Conservation (phyloP, 1,140 invertebrate genomes). For the Bombyx mandarina region DNA sequence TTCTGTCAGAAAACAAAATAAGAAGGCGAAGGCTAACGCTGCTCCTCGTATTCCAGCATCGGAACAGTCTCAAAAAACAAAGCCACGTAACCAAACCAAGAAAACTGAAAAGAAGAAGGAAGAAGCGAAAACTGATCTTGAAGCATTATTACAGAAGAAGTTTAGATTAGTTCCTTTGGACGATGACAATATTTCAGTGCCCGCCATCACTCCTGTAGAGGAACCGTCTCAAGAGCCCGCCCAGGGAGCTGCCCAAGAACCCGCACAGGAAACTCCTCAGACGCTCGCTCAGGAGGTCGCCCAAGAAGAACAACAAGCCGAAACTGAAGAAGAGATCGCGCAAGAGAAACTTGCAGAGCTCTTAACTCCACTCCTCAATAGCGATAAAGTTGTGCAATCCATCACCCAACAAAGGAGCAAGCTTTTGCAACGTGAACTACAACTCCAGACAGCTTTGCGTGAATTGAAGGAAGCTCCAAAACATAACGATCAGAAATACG, state of each 20-base stretch:
- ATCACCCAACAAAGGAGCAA: slow-evolving; percentile 13
- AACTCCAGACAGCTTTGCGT: slow-evolving; percentile 11
- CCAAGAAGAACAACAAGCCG: slow-evolving; percentile 3
- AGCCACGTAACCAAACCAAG: slow-evolving; percentile 1
- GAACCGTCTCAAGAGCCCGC: too few relatives aligned
- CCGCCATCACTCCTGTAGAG: too few relatives aligned
- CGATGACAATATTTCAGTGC: too few relatives aligned
- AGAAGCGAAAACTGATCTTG: slow-evolving; percentile 4
- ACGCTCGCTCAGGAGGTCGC: slow-evolving; percentile 1
- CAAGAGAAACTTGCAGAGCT: slow-evolving; percentile 4
- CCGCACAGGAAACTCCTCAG: slow-evolving; percentile 6
- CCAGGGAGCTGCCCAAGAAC: not conserved
- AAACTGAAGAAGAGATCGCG: not conserved
- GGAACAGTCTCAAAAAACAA: slow-evolving; percentile 3
- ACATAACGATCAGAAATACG: slow-evolving; percentile 27
- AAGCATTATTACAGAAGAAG: slow-evolving; percentile 6
- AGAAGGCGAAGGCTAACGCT: not conserved
- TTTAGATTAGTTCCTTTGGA: slow-evolving; percentile 11
- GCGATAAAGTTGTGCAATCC: slow-evolving; percentile 5
- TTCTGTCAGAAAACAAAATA: slow-evolving; percentile 3
- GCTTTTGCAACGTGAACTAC: slow-evolving; percentile 9
- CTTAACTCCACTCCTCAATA: slow-evolving; percentile 3
- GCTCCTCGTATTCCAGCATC: not conserved
- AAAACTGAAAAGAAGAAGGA: slow-evolving; percentile 3
- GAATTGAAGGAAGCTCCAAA: slow-evolving; percentile 27